Percentiles rank a stretch among this genome's conserved stretches.
phyloP scores from a whole-genome alignment of 2,113 vertebrate genomes.

The Centropus bengalensis region DNA sequence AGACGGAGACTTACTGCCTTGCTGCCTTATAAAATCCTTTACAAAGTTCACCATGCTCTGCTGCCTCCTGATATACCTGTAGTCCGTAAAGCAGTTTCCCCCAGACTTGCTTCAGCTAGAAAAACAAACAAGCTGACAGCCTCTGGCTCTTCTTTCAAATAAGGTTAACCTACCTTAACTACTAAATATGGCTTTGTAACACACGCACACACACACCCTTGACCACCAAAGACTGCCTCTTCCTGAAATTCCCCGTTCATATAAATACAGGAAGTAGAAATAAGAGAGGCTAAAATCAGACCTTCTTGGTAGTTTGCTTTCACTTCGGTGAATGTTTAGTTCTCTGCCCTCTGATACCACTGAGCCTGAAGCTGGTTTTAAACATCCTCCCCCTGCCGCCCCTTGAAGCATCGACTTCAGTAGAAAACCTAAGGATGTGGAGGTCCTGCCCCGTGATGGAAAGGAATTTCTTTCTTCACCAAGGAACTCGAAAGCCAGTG shows the following conservation, averaged over 20 bases:
- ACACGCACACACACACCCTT: constrained; percentile 23
- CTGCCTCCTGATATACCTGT: constrained; percentile 54
- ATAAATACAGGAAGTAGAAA: constrained; percentile 85
- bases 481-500: constrained; percentile 44
- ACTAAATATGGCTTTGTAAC: constrained; percentile 59
- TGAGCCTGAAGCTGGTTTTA: constrained; percentile 3
- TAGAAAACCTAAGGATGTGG: constrained; percentile 41
- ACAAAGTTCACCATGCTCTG: constrained; percentile 38
- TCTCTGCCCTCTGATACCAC: background rate
- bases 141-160: background rate
- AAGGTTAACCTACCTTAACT: constrained; percentile 34
- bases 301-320: constrained; percentile 57
- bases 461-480: constrained; percentile 31
- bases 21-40: constrained; percentile 54
- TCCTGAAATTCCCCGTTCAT: constrained; percentile 83
- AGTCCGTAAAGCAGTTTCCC: background rate
- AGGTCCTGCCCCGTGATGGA: constrained; percentile 50
- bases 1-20: constrained; percentile 42
- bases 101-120: background rate
- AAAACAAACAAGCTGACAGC: background rate
- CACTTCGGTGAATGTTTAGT: constrained; percentile 33
- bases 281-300: constrained; percentile 63
- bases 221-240: constrained; percentile 87
- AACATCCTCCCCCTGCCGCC: constrained; percentile 22
- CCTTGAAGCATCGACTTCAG: constrained; percentile 11